Evolutionary conservation across 2,113 vertebrate species (phyloP), one percentile per base, ranked within the genome.

Genomic region (Xiphorhynchus elegans): DNA sequence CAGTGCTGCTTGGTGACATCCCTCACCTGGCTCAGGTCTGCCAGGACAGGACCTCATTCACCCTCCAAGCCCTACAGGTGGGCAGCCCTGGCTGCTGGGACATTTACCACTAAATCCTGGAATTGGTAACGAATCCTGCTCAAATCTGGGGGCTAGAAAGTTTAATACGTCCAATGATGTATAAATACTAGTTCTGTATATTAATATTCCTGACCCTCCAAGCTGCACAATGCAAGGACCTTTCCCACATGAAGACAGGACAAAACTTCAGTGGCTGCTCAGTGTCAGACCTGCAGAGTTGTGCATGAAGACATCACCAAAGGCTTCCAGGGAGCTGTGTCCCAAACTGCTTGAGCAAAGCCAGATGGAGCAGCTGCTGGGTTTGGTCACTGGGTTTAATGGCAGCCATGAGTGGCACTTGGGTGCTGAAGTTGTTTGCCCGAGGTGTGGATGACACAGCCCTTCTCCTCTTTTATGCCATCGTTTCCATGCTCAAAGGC

Each of bases 401-500:
- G 52, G 58, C 28, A 84, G 49, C 44, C 40, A 21, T 7, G 0
- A 28, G 17, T 4, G 67, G 16, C 59, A 10, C 56, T n/a, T 3
- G 5, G 24, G 64, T 35, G 28, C 2, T 50, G 37, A 16, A 72
- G 66, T 2, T 2, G 6, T 58, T 84, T 74, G 15, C 44, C 60
- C 17, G 40, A 62, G 52, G 40, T 44, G 74, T 52, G 74, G 79
- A 4, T 21, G 77, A 3, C n/a, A 26, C 72, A 52, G 64, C 60
- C 69, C 56, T 47, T 6, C 50, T 44, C 68, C 2, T 0, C 40
- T 15, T 33, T 46, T 1, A 2, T 24, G 26, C 55, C 40, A 1
- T 26, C 1, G 0, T 69, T 68, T 26, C 0, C 0, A 20, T 53
- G 47, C 92, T 35, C 9, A 0, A 35, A n/a, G 42, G 72, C 63